Percentiles rank a stretch among this genome's conserved stretches.
phyloP scores from a whole-genome alignment of 2,113 vertebrate species.

The Marmota flaviventris region DNA sequence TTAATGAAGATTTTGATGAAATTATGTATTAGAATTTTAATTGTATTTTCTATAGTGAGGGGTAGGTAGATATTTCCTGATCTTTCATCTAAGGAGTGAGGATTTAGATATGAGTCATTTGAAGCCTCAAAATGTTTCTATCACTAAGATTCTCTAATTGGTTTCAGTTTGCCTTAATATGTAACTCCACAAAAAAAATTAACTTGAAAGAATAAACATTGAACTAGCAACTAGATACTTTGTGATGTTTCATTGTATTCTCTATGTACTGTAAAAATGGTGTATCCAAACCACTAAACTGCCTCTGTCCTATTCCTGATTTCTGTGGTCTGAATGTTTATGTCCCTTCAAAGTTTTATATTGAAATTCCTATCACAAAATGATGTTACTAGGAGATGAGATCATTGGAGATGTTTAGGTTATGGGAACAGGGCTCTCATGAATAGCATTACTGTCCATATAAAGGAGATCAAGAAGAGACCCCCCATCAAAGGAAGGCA shows the following conservation, averaged over 20 bases:
- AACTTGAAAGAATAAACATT: constrained; percentile 28
- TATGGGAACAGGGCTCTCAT: not conserved
- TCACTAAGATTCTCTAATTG: not conserved
- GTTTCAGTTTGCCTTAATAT: not conserved
- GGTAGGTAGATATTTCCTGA: not conserved
- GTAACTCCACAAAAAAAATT: not conserved
- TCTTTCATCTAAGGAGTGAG: constrained; percentile 9
- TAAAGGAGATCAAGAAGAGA: not conserved
- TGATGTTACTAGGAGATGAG: not conserved
- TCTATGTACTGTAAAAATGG: not conserved
- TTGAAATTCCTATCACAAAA: not conserved
- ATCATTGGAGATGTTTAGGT: not conserved
- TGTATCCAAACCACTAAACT: constrained; percentile 17
- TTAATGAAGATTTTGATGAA: not conserved
- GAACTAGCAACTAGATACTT: not conserved
- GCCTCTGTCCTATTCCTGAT: not conserved
- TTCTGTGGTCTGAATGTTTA: not conserved
- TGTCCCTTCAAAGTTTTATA: not conserved
- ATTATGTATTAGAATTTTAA: not conserved
- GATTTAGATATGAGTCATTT: not conserved
- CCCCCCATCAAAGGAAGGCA: not conserved
- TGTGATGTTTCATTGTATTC: not conserved
- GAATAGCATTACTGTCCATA: not conserved
- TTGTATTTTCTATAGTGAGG: not conserved
- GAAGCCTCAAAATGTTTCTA: not conserved